Evolutionary conservation across 2,797 vertebrate genomes (phyloP).

Genomic region (Pangasius djambal): DNA sequence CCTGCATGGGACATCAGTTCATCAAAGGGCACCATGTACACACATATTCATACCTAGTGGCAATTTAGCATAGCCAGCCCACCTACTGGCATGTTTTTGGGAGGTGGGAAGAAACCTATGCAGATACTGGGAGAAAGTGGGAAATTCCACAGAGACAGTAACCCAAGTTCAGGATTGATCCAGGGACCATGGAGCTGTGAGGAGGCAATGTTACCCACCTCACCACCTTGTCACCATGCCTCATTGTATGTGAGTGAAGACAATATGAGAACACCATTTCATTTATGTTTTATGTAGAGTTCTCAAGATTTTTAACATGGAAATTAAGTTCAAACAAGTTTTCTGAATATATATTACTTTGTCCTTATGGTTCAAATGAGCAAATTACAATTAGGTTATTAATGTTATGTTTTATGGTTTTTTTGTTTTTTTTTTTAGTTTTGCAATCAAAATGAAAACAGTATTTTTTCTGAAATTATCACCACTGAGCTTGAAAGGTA

Average conservation of each 20-base stretch:
- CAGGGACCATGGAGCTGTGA: too few relatives aligned
- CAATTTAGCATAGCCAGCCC: too few relatives aligned
- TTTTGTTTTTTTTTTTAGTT: not conserved
- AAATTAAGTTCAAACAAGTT: not conserved
- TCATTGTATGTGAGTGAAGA: too few relatives aligned
- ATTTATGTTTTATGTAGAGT: not conserved
- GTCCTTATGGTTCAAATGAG: not conserved
- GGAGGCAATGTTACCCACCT: too few relatives aligned
- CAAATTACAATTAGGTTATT: not conserved
- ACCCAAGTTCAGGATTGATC: not conserved
- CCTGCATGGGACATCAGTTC: too few relatives aligned
- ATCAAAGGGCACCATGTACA: too few relatives aligned
- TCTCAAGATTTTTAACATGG: not conserved
- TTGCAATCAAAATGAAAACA: not conserved
- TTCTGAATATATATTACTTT: not conserved
- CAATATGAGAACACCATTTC: not conserved
- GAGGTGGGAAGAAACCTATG: too few relatives aligned
- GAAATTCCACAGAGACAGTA: too few relatives aligned
- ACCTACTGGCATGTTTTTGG: too few relatives aligned
- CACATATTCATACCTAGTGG: too few relatives aligned
- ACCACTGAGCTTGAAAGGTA: not conserved
- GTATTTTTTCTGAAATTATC: not conserved
- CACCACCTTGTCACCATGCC: not conserved
- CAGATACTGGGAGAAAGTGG: too few relatives aligned
- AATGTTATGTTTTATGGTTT: not conserved